These are phyloP conservation scores for Drosophila pullipes DNA, from an alignment of 2,888 invertebrate species.

Conservation along the genomic window DNA sequence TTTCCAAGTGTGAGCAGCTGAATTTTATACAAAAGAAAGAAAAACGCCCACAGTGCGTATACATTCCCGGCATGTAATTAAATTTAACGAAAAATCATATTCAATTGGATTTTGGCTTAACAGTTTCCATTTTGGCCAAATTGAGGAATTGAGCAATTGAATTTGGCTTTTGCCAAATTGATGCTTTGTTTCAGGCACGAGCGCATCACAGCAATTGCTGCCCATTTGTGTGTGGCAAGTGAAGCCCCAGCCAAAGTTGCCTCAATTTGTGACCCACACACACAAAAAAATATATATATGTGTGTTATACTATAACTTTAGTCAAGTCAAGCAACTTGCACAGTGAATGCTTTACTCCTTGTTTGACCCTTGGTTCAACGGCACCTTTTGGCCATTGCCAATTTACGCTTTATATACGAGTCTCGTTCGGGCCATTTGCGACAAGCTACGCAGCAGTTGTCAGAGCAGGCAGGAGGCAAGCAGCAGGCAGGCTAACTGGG, in stretches of 20 bases:
- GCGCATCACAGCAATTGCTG: conserved; percentile 45
- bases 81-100: conserved; percentile 34
- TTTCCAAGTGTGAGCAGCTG: conserved; percentile 30
- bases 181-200: conserved; percentile 55
- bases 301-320: conserved; percentile 4
- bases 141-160: conserved; percentile 37
- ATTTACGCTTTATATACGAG: conserved; percentile 63
- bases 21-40: conserved; percentile 21
- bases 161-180: conserved; percentile 44
- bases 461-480: neutral
- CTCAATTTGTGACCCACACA: conserved; percentile 54
- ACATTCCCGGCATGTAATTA: conserved; percentile 35
- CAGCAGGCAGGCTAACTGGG: conserved; percentile 7
- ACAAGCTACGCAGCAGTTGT: conserved; percentile 40
- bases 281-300: neutral
- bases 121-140: neutral
- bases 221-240: conserved; percentile 42
- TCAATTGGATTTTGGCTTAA: conserved; percentile 33
- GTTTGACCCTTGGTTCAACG: conserved; percentile 31
- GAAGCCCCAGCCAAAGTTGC: conserved; percentile 34
- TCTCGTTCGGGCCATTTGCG: conserved; percentile 59
- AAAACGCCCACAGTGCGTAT: conserved; percentile 32
- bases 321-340: conserved; percentile 2
- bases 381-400: conserved; percentile 58
- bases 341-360: conserved; percentile 28